Conservation (phyloP, 2,797 vertebrate genomes). For the Lepus townsendii region DNA sequence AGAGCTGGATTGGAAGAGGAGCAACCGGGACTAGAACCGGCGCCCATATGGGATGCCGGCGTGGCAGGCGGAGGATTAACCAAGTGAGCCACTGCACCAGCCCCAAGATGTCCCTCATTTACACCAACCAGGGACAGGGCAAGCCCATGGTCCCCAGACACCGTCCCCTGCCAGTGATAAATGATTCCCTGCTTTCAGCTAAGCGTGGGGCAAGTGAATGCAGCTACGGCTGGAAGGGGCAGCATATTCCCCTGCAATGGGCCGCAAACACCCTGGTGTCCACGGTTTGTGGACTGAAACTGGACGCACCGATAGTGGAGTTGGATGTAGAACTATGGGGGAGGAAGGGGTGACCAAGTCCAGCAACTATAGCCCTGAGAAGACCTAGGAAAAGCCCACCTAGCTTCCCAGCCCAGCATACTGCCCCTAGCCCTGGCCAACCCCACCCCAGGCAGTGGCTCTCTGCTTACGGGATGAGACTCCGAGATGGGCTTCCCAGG, state of each 20-base stretch:
- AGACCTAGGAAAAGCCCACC: neutral
- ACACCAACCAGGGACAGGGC: neutral
- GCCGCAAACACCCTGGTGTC: neutral
- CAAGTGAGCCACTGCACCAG: too few species aligned
- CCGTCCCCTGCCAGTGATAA: neutral
- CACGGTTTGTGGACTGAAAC: neutral
- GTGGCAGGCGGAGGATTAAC: too few species aligned
- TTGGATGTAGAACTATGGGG: neutral
- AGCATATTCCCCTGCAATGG: neutral
- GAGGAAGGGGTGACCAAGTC: neutral
- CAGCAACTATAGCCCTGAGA: neutral
- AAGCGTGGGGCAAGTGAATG: neutral
- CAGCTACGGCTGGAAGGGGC: neutral
- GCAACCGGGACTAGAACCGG: too few species aligned
- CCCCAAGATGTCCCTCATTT: neutral
- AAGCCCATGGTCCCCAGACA: neutral
- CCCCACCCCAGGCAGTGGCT: neutral
- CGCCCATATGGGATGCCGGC: too few species aligned
- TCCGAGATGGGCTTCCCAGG: conserved; percentile 72
- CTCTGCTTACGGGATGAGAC: conserved; percentile 60
- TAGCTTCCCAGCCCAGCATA: neutral
- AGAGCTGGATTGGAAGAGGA: neutral
- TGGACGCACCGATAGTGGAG: neutral
- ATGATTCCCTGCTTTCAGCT: neutral
- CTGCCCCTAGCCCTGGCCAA: neutral